Percentiles rank a stretch among this genome's conserved stretches.
Evolutionary conservation across 1,140 invertebrate species (phyloP).

Genomic region (Drosophila truncata): DNA sequence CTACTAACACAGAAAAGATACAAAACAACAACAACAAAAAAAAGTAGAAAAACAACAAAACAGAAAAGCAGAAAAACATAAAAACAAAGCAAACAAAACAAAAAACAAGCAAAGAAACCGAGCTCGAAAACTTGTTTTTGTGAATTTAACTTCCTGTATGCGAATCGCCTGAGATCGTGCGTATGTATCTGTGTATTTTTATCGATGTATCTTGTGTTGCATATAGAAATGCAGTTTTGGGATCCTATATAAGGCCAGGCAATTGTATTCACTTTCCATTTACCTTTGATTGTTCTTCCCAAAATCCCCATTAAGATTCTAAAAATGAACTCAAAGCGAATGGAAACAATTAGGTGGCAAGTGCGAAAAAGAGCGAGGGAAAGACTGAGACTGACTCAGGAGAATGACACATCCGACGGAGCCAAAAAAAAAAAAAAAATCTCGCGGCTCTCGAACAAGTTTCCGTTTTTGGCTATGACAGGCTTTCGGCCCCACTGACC

Average conservation of each 20-base stretch:
- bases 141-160: conserved; percentile 43
- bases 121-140: conserved; percentile 44
- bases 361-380: conserved; percentile 6
- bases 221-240: conserved; percentile 29
- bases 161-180: conserved; percentile 25
- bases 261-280: conserved; percentile 45
- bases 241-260: conserved; percentile 10
- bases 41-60: conserved; percentile 11
- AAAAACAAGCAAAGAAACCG: conserved; percentile 41
- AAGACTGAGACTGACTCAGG: neutral
- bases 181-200: conserved; percentile 22
- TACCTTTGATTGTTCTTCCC: conserved; percentile 39
- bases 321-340: conserved; percentile 35
- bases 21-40: neutral
- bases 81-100: conserved; percentile 34
- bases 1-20: conserved; percentile 27
- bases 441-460: conserved; percentile 28
- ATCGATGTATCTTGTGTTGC: conserved; percentile 10
- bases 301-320: conserved; percentile 44
- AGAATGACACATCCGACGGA: conserved; percentile 24
- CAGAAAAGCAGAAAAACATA: conserved; percentile 28
- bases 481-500: conserved; percentile 31
- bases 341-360: conserved; percentile 28
- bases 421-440: conserved; percentile 11
- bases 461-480: conserved; percentile 49